Conservation (phyloP, 2,797 vertebrate genomes). For the Spinibarbus caldwelli region DNA sequence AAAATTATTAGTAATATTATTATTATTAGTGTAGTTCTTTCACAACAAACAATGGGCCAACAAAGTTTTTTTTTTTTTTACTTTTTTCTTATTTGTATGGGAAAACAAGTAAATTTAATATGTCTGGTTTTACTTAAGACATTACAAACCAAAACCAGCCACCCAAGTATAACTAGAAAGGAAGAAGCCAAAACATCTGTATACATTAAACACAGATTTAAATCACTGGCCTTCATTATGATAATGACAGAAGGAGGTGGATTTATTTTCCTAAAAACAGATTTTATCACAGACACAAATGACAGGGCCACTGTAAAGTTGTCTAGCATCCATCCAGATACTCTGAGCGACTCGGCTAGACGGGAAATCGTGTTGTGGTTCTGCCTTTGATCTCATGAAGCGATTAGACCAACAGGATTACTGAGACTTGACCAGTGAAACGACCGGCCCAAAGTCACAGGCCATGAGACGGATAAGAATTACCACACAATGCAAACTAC, state of each 20-base stretch:
- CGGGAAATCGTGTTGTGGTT: conserved; percentile 37
- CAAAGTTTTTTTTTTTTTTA: background rate
- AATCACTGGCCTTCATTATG: background rate
- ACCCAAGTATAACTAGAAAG: background rate
- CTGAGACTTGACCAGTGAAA: conserved; percentile 41
- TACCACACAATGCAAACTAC: background rate
- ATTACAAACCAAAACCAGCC: background rate
- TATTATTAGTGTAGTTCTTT: background rate
- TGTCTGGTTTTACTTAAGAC: background rate
- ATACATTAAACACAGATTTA: background rate
- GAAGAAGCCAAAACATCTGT: background rate
- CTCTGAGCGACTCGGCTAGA: conserved; percentile 4
- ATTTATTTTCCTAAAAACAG: background rate
- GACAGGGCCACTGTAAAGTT: background rate
- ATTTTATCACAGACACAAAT: conserved; percentile 1
- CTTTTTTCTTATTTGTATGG: background rate
- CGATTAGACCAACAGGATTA: conserved; percentile 48
- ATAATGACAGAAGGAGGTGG: background rate
- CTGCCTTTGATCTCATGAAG: conserved; percentile 43
- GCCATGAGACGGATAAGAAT: background rate
- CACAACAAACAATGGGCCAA: background rate
- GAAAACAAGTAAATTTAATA: background rate
- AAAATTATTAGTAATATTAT: background rate
- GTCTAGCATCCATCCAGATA: background rate
- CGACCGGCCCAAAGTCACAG: conserved; percentile 11